Base-by-base conservation (phyloP, 2,888 invertebrate species). In the Chloroclystis v-ata region DNA sequence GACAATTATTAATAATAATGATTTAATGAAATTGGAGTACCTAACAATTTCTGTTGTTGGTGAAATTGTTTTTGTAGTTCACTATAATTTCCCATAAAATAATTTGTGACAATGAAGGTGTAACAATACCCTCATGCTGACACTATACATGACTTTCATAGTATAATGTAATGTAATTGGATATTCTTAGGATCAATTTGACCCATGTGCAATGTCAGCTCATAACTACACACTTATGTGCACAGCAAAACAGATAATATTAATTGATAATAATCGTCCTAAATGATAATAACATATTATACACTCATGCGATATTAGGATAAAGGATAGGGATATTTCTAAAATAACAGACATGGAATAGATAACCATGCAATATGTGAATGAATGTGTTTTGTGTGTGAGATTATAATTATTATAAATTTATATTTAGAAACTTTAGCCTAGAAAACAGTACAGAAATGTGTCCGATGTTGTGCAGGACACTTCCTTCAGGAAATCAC, bases 221-320 rank as follows among this genome's bases (percentile, higher is more conserved):
- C n/a, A 37, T 28, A 32, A 35, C 45, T 49, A 49, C 35, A 49
- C 45, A 46, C 45, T 26, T 14, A 49, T 42, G 45, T 43, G 49
- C 45, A 49, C 26, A 28, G 28, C 32, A 25, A 28, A 37, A 37
- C 28, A 26, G 26, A 20, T 24, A 42, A 28, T 28, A 42, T 40
- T 28, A 24, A 29, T 32, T 28, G 10, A 41, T 28, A 41, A 26
- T 14, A 41, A 29, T 32, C 11, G 43, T 42, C 40, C 37, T 41
- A 41, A 28, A 39, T 40, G 29, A 44, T 20, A 20, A 20, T 14
- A 30, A 29, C 35, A 43, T 11, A 37, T 35, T 29, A 37, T 8
- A 45, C 37, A 41, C 9, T 44, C 40, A 49, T 41, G 44, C 40
- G 38, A 42, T 28, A 12, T 28, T 16, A n/a, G 24, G 28, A 43